Evolutionary conservation across 2,888 invertebrate genomes (phyloP).

Genomic region (Rhyacophila evoluta): DNA sequence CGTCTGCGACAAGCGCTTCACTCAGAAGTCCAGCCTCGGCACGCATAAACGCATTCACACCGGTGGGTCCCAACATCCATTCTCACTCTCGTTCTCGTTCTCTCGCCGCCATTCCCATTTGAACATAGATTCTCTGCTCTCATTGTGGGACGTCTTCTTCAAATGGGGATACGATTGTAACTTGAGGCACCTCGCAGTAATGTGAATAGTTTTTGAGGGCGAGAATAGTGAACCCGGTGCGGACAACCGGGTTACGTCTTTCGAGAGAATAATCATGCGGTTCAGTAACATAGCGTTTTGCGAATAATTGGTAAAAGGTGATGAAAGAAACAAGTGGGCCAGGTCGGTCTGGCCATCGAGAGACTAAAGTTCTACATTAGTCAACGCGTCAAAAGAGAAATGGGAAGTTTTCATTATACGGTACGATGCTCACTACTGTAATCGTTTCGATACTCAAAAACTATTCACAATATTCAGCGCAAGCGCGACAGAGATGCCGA

Average conservation of each 20-base stretch:
- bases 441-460: constrained; percentile 63
- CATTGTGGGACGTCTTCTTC: constrained; percentile 27
- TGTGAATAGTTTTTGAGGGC: constrained; percentile 55
- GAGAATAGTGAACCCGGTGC: not conserved
- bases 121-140: constrained; percentile 8
- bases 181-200: constrained; percentile 51
- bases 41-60: constrained; percentile 86
- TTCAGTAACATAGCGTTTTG: not conserved
- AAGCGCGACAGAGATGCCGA: constrained; percentile 67
- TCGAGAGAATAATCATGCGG: not conserved
- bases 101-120: constrained; percentile 39
- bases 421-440: constrained; percentile 29
- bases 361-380: not conserved
- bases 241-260: not conserved
- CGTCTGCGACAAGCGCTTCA: constrained; percentile 83
- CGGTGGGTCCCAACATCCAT: constrained; percentile 67
- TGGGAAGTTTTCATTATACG: constrained; percentile 11
- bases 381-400: constrained; percentile 6
- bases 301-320: not conserved
- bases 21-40: constrained; percentile 86
- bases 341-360: not conserved
- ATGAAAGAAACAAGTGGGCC: not conserved
- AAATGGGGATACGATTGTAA: constrained; percentile 42
- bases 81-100: constrained; percentile 34
- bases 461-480: constrained; percentile 71